phyloP scores from a whole-genome alignment of 2,888 invertebrate genomes.

The Bellardia bayeri region DNA sequence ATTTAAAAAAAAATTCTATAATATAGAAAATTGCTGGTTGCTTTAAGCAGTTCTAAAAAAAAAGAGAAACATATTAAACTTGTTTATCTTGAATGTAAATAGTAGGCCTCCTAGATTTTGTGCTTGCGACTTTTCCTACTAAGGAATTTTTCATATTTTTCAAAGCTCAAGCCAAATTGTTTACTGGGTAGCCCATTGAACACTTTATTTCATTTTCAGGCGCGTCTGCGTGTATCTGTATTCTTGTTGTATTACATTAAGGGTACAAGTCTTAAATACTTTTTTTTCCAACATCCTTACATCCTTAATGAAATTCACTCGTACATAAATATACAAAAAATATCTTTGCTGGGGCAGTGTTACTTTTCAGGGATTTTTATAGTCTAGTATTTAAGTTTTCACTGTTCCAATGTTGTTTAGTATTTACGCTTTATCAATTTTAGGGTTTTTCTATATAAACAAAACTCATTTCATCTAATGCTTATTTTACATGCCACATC shows the following conservation, averaged over 20 bases:
- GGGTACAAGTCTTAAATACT: conserved; percentile 15
- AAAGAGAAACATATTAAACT: too few relatives aligned
- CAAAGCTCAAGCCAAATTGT: background rate
- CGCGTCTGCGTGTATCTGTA: background rate
- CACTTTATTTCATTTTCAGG: conserved; percentile 7
- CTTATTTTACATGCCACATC: conserved; percentile 54
- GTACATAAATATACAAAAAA: conserved; percentile 1
- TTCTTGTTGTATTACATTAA: conserved; percentile 4
- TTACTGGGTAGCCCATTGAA: conserved; percentile 17
- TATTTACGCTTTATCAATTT: conserved; percentile 10
- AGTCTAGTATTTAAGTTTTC: conserved; percentile 34
- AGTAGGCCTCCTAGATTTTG: too few relatives aligned
- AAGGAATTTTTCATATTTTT: background rate
- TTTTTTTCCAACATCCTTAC: conserved; percentile 41
- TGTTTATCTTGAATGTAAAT: too few relatives aligned
- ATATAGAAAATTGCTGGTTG: too few relatives aligned
- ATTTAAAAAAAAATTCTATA: too few relatives aligned
- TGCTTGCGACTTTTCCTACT: too few relatives aligned
- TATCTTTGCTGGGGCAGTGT: conserved; percentile 70
- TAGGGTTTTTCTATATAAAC: background rate
- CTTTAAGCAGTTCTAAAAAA: too few relatives aligned
- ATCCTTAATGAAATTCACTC: conserved; percentile 49
- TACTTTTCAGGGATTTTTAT: conserved; percentile 62
- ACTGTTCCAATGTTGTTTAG: background rate
- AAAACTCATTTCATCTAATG: conserved; percentile 46